Evolutionary conservation across 1,140 invertebrate genomes (phyloP), one percentile per base, ranked within the genome.

Genomic region (Temnothorax nylanderi): DNA sequence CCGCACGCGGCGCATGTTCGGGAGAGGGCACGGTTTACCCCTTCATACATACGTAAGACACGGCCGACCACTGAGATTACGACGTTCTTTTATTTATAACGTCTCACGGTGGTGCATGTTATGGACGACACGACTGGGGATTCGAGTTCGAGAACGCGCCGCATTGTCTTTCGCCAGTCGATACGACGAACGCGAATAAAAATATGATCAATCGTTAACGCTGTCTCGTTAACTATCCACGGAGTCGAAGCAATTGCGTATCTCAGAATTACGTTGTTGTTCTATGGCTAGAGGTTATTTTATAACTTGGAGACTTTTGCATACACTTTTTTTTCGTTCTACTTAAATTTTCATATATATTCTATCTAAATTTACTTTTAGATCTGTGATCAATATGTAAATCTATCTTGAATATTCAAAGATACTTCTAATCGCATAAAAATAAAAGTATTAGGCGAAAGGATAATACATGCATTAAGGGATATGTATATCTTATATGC

Each of bases 81-180:
- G 89, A 89, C 49, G 78, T 91, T 93, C 90, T 92, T 92, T 93
- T 93, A 93, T 94, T 94, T 92, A 93, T 93, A 88, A 78, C 78
- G 16, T 60, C 90, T 84, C 26, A 37, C 49, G 54, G 37, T 86
- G 88, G 86, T 82, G 37, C 32, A 26, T 21, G 82, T 91, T 91
- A 89, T 87, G 77, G 88, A 93, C 87, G 91, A 89, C 78, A 90
- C 89, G 54, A 85, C 54, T 41, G 91, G 89, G 92, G 90, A 85
- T 91, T 69, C 67, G 64, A 47, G 67, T 41, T 41, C 37, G 71
- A 81, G 72, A 71, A 87, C 44, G 47, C 32, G 76, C 47, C 49
- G 71, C 85, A 56, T 87, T 80, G 84, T 51, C 32, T 65, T 69
- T 60, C 87, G 44, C 71, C 81, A 49, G 51, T 65, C 34, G 78